phyloP scores from a whole-genome alignment of 2,888 invertebrate species.

The Caenorhabditis wallacei region DNA sequence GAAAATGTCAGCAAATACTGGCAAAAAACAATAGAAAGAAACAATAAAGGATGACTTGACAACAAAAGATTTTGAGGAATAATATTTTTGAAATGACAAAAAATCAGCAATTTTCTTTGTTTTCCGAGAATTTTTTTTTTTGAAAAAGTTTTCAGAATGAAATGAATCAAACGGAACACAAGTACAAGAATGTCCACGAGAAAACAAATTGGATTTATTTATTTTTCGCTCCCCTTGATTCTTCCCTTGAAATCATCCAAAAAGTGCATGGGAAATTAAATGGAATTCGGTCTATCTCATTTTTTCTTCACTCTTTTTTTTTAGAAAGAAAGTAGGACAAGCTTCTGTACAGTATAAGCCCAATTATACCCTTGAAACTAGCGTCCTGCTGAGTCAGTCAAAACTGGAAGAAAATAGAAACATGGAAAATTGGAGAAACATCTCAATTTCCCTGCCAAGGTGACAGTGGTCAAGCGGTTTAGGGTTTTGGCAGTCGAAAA shows the following conservation, averaged over 20 bases:
- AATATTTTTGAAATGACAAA: background rate
- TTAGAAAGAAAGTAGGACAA: background rate
- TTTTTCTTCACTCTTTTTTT: background rate
- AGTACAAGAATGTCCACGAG: slow-evolving; percentile 18
- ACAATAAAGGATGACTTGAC: background rate
- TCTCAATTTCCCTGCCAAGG: background rate
- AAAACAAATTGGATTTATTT: slow-evolving; percentile 24
- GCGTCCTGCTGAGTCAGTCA: slow-evolving; percentile 50
- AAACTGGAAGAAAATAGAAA: slow-evolving; percentile 23
- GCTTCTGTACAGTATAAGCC: slow-evolving; percentile 36
- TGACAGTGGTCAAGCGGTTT: slow-evolving; percentile 19
- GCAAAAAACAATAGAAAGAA: slow-evolving; percentile 30
- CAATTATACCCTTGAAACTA: slow-evolving; percentile 62
- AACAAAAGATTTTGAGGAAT: background rate
- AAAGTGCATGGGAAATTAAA: slow-evolving; percentile 2
- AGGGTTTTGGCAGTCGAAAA: background rate
- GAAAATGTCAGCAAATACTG: slow-evolving; percentile 44
- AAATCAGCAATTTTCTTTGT: background rate
- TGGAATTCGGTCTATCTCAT: background rate
- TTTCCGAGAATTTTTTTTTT: too few relatives aligned
- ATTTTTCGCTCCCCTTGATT: background rate
- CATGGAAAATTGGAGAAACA: slow-evolving; percentile 12
- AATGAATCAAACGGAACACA: slow-evolving; percentile 37
- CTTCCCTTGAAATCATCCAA: background rate
- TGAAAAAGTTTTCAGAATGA: too few relatives aligned